Conservation (phyloP, 2,113 vertebrate genomes). For the Pyrgilauda ruficollis region DNA sequence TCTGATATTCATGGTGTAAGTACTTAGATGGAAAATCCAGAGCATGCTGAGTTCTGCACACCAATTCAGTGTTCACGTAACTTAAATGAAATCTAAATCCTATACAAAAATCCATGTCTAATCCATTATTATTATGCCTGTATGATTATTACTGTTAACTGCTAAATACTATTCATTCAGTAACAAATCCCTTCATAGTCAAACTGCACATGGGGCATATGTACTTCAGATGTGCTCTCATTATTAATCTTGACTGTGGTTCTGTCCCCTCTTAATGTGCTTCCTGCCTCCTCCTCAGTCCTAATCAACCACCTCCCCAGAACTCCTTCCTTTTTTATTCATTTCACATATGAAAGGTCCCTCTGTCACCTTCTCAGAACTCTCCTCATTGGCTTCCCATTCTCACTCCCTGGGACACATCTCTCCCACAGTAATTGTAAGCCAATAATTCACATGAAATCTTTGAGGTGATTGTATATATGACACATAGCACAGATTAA, state of each 20-base stretch:
- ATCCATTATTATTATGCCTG: conserved; percentile 31
- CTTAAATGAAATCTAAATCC: conserved; percentile 48
- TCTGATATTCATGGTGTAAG: neutral
- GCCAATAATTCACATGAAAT: neutral
- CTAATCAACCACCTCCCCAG: neutral
- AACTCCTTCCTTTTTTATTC: neutral
- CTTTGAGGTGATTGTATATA: neutral
- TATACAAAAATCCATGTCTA: conserved; percentile 46
- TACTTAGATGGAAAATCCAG: conserved; percentile 34
- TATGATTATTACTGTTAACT: conserved; percentile 41
- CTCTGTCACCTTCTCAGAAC: neutral
- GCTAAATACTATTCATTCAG: conserved; percentile 23
- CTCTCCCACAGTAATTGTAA: neutral
- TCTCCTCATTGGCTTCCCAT: neutral
- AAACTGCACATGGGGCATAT: neutral
- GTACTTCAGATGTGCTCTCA: neutral
- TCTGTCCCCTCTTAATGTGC: neutral
- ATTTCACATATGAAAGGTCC: neutral
- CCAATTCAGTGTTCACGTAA: neutral
- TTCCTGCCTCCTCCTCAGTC: neutral
- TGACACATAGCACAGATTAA: neutral
- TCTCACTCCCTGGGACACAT: neutral
- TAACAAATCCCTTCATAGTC: neutral
- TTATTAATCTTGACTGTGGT: neutral
- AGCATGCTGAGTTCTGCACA: neutral